Percentiles rank a stretch among this genome's conserved stretches.
phyloP scores from a whole-genome alignment of 2,113 vertebrate species.

The Periophthalmodon schlosseri region DNA sequence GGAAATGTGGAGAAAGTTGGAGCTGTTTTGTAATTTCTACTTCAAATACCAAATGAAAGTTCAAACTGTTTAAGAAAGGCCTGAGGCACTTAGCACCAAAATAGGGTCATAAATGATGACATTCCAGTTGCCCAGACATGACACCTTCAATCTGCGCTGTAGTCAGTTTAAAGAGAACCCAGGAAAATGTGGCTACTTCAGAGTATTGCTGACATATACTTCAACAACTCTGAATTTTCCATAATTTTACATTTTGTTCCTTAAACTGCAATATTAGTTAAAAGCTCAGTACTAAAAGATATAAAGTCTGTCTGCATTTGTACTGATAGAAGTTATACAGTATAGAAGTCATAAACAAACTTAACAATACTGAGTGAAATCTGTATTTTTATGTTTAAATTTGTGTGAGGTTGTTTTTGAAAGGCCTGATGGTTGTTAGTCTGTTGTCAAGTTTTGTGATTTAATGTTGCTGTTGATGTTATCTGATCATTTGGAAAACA shows the following conservation, averaged over 20 bases:
- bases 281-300: too few relatives aligned
- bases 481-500: too few relatives aligned
- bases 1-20: not conserved
- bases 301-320: too few relatives aligned
- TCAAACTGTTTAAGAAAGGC: constrained; percentile 42
- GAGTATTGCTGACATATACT: not conserved
- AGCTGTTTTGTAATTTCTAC: not conserved
- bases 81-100: constrained; percentile 21
- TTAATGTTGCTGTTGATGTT: too few relatives aligned
- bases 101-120: constrained; percentile 29
- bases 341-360: too few relatives aligned
- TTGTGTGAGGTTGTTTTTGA: too few relatives aligned
- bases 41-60: not conserved
- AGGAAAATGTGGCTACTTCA: not conserved
- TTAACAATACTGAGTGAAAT: too few relatives aligned
- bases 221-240: not conserved
- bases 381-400: too few relatives aligned
- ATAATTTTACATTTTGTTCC: not conserved
- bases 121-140: constrained; percentile 36
- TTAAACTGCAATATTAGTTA: too few relatives aligned
- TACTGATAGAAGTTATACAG: too few relatives aligned
- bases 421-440: not conserved
- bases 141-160: constrained; percentile 6
- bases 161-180: not conserved
- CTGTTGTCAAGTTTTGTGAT: not conserved